phyloP scores from a whole-genome alignment of 2,888 invertebrate genomes.

The Colletes collaris region DNA sequence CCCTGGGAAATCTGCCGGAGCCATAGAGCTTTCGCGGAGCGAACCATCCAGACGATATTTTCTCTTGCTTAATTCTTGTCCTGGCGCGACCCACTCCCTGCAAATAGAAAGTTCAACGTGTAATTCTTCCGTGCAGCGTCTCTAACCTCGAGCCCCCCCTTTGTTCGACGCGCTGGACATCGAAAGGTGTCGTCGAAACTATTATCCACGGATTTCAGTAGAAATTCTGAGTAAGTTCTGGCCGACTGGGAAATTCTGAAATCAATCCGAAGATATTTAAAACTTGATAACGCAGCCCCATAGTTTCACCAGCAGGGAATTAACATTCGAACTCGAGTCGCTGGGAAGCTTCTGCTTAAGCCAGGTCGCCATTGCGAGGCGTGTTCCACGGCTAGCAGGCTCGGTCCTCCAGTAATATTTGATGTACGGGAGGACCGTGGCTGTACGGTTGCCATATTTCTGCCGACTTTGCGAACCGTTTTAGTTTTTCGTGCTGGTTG shows the following conservation, averaged over 20 bases:
- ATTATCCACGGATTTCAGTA: no score
- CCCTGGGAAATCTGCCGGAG: slow-evolving; percentile 52
- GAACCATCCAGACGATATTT: slow-evolving; percentile 39
- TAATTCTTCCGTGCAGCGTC: slow-evolving; percentile 24
- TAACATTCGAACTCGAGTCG: slow-evolving; percentile 22
- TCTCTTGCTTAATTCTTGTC: slow-evolving; percentile 44
- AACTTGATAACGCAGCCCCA: not conserved
- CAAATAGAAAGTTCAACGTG: slow-evolving; percentile 21
- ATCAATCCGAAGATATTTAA: slow-evolving; percentile 3
- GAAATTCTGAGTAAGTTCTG: no score
- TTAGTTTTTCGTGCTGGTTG: slow-evolving; percentile 78
- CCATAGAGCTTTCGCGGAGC: slow-evolving; percentile 40
- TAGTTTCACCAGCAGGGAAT: slow-evolving; percentile 6
- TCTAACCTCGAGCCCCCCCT: not conserved
- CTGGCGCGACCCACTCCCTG: slow-evolving; percentile 1
- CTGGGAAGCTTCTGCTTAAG: not conserved
- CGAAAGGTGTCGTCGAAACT: no score
- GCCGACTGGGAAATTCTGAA: no score
- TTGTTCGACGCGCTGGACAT: not conserved
- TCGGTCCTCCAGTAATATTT: slow-evolving; percentile 74
- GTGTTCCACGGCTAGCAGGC: slow-evolving; percentile 14
- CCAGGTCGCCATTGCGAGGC: slow-evolving; percentile 7
- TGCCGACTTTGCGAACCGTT: slow-evolving; percentile 79
- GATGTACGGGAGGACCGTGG: slow-evolving; percentile 75
- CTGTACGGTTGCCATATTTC: slow-evolving; percentile 78